Percentiles rank a stretch among this genome's conserved stretches.
Evolutionary conservation across 2,888 invertebrate species (phyloP).

Genomic region (Rhagonycha fulva): DNA sequence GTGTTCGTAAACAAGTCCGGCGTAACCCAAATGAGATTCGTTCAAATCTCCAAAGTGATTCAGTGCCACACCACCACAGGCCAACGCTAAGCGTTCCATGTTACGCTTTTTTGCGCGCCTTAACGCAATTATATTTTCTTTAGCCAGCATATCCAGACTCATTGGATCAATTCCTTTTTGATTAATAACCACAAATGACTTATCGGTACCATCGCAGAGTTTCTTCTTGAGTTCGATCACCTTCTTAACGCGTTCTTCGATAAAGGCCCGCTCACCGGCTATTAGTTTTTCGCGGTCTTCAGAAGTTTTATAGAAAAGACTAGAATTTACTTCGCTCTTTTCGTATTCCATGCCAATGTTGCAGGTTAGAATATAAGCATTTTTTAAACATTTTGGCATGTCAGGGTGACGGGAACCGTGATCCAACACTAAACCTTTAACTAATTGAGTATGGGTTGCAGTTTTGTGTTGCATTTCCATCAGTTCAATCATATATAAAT

Average conservation of each 20-base stretch:
- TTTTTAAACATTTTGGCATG: slow-evolving; percentile 92
- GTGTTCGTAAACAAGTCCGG: slow-evolving; percentile 94
- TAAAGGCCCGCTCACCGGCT: slow-evolving; percentile 92
- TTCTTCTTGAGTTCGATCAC: slow-evolving; percentile 92
- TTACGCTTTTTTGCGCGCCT: slow-evolving; percentile 97
- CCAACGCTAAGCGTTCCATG: slow-evolving; percentile 95
- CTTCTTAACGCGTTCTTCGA: slow-evolving; percentile 91
- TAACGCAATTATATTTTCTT: slow-evolving; percentile 93
- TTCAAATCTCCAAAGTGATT: slow-evolving; percentile 93
- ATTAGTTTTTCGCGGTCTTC: slow-evolving; percentile 94
- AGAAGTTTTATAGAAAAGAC: slow-evolving; percentile 98
- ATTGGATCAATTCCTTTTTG: slow-evolving; percentile 99
- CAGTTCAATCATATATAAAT: slow-evolving; percentile 97
- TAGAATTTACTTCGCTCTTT: slow-evolving; percentile 95
- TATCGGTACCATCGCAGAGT: slow-evolving; percentile 86
- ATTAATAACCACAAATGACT: slow-evolving; percentile 93
- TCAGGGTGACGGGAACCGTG: slow-evolving; percentile 98
- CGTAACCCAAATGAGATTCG: slow-evolving; percentile 86
- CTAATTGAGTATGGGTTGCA: slow-evolving; percentile 77
- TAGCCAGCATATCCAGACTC: slow-evolving; percentile 93
- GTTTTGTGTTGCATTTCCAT: slow-evolving; percentile 99
- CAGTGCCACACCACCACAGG: slow-evolving; percentile 94
- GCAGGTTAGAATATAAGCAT: slow-evolving; percentile 95
- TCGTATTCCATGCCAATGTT: slow-evolving; percentile 99
- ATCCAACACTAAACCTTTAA: slow-evolving; percentile 91